Evolutionary conservation across 2,113 vertebrate genomes (phyloP), one percentile per base, ranked within the genome.

Genomic region (Myiozetetes cayanensis): DNA sequence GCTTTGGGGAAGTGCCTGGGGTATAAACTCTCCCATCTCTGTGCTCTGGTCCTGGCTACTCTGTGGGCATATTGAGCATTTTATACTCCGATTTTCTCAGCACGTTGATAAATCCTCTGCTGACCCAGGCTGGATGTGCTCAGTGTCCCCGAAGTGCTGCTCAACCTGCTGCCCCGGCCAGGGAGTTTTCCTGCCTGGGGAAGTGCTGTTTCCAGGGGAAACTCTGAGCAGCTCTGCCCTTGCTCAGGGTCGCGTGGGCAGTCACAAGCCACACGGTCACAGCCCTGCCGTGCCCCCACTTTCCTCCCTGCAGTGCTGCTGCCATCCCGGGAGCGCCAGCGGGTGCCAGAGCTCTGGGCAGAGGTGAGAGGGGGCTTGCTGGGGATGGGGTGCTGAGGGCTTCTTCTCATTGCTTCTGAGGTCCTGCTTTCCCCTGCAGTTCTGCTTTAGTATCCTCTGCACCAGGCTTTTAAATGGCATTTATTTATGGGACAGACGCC

Each of bases 191-290:
- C 83, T 93, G 61, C 89, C 74, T 87, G 90, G 88, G 96, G 96
- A 97, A 97, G 94, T 97, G 80, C 77, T 31, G 46, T 71, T 91
- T 88, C 76, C 90, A 67, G 92, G 80, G 96, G 96, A 96, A 96
- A 94, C 92, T 96, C 86, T 96, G 95, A 97, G 91, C 37, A 1
- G 77, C 74, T 39, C 41, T 7, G 0, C 14, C 56, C 83, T 96
- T 77, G 93, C 86, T 94, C 95, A 96, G 1, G 0, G 76, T 86
- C 94, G 30, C 92, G 31, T 96, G 96, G 85, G 76, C 79, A 91
- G 93, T 96, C 95, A 96, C 93, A 90, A 93, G 95, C 88, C 8
- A 5, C 14, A 8, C 0, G 47, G 83, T 93, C 92, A 96, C 83
- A 74, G 85, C 92, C 72, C 39, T 2, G 8, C 71, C 4, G 9